Evolutionary conservation across 2,888 invertebrate genomes (phyloP), one percentile per base, ranked within the genome.

Genomic region (Icerya purchasi): DNA sequence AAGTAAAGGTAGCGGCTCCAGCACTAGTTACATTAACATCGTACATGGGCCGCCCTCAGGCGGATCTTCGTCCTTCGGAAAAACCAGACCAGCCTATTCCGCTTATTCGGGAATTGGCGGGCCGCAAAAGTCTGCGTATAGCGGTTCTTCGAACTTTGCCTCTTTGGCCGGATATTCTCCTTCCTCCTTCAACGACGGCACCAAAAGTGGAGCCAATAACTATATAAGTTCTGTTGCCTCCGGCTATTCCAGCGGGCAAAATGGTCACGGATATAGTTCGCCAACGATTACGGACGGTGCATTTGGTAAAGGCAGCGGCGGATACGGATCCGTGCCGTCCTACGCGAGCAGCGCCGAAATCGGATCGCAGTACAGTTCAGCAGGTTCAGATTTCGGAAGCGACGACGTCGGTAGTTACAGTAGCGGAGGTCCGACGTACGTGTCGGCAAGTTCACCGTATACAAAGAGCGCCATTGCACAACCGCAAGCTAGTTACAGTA

Each of bases 341-440:
- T 36, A 5, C 14, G 5, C 5, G 5, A 8, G 8, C 8, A 36
- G 36, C 36, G 36, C 8, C 36, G 36, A 36, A 36, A 36, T 36
- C 36, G 36, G 36, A 36, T 36, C 36, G 8, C 8, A 36, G 5
- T 36, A 36, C 36, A n/a, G n/a, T n/a, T 36, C 36, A 14, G 14
- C 5, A 5, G 36, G 36, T 36, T 36, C 5, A 5, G 36, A 36
- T 36, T 36, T 36, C 36, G 36, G 36, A 5, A 60, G 56, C 22
- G 60, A 60, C 53, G 60, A 60, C 14, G 52, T 60, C 10, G 60
- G 24, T 19, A 60, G 60, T 20, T 60, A 60, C 60, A 36, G 56
- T 21, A 60, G 60, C 50, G 60, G 60, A 14, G 60, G 60, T 23
- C 60, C 60, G 1, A 60, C 56, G 18, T 60, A 60, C 53, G 60